phyloP scores from a whole-genome alignment of 2,888 invertebrate genomes.

The Xanthia togata region DNA sequence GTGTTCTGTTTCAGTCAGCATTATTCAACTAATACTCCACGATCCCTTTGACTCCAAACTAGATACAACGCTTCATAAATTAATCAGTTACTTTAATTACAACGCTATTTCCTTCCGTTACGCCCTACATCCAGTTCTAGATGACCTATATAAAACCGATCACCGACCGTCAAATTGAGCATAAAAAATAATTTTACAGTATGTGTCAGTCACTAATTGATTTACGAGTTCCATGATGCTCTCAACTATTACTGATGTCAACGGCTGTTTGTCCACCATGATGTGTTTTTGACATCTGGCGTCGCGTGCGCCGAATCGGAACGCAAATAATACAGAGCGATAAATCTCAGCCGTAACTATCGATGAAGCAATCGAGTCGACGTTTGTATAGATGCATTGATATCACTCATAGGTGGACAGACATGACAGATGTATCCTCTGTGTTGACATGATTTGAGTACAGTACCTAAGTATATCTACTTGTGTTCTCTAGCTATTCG shows the following conservation, averaged over 20 bases:
- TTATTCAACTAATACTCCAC: neutral
- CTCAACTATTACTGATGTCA: constrained; percentile 63
- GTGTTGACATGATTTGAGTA: constrained; percentile 34
- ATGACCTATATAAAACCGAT: constrained; percentile 75
- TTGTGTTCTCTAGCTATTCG: neutral
- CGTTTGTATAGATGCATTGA: constrained; percentile 50
- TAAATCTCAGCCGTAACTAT: constrained; percentile 69
- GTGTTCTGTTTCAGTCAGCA: neutral
- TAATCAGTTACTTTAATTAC: constrained; percentile 13
- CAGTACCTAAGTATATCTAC: neutral
- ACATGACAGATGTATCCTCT: constrained; percentile 48
- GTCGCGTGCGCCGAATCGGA: constrained; percentile 67
- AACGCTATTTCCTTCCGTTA: constrained; percentile 74
- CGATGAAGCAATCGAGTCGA: constrained; percentile 65
- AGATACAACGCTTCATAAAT: neutral
- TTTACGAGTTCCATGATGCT: constrained; percentile 67
- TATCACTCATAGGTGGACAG: constrained; percentile 44
- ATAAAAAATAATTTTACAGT: constrained; percentile 67
- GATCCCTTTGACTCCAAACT: neutral
- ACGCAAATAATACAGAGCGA: constrained; percentile 65
- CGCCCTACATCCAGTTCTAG: constrained; percentile 70
- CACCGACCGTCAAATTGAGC: constrained; percentile 57
- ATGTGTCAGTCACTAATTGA: constrained; percentile 71
- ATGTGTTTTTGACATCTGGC: constrained; percentile 73
- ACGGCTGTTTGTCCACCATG: constrained; percentile 59